phyloP scores from a whole-genome alignment of 2,888 invertebrate genomes.

The Leptura quadrifasciata region DNA sequence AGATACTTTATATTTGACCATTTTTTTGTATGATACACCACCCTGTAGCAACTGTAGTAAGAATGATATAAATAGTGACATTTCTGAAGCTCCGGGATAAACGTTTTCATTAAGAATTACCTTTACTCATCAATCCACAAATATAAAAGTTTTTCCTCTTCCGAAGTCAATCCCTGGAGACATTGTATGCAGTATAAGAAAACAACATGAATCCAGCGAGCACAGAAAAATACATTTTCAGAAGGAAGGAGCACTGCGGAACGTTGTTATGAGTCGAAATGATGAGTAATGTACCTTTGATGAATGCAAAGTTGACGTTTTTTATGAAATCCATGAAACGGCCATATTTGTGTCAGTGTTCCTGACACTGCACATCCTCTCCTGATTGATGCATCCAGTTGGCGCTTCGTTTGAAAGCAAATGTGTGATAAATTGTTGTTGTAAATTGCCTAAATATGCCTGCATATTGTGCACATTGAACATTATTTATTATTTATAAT shows the following conservation, averaged over 20 bases:
- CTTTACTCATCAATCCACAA: too few species aligned
- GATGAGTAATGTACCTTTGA: slow-evolving; percentile 9
- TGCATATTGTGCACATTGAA: slow-evolving; percentile 20
- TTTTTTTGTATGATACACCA: too few species aligned
- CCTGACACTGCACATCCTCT: slow-evolving; percentile 20
- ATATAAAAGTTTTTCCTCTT: too few species aligned
- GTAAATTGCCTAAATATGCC: slow-evolving; percentile 41
- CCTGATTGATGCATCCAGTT: slow-evolving; percentile 43
- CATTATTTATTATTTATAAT: slow-evolving; percentile 21
- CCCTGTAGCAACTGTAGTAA: too few species aligned
- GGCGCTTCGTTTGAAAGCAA: slow-evolving; percentile 29
- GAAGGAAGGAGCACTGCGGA: not conserved
- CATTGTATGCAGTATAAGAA: too few species aligned
- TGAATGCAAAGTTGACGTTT: slow-evolving; percentile 3
- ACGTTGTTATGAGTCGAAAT: not conserved
- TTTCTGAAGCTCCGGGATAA: too few species aligned
- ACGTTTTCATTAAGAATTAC: too few species aligned
- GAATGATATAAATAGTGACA: too few species aligned
- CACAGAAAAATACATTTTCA: not conserved
- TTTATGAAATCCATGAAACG: not conserved
- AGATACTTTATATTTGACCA: too few species aligned
- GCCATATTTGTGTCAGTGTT: slow-evolving; percentile 24
- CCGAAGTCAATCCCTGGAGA: too few species aligned
- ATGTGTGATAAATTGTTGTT: slow-evolving; percentile 41
- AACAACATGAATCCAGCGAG: too few species aligned